Base-by-base conservation (phyloP, 2,113 vertebrate genomes). In the Meles meles region DNA sequence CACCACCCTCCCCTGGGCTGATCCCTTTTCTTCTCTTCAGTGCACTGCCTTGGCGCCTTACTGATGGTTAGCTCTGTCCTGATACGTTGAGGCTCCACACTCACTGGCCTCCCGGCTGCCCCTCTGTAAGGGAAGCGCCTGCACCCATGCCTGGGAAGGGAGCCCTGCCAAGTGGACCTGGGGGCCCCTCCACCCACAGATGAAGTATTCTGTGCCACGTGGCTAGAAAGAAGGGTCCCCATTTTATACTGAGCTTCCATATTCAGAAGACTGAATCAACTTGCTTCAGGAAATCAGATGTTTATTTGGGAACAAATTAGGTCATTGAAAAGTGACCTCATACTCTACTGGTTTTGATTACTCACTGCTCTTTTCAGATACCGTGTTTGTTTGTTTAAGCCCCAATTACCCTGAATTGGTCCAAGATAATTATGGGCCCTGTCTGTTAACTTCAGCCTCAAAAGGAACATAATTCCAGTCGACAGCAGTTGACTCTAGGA, bases 311-410 rank as follows among this genome's bases (percentile, higher is more conserved):
- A 93, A 17, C 74, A 91, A 37, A 42, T 79, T 7, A 59, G 39
- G 2, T 81, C 18, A 2, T 9, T 79, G 61, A 23, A 79, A 76
- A 88, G 34, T 47, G 14, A 65, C 81, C 23, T 55, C n/a, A n/a
- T 21, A 23, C 6, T 1, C 47, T 37, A 3, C 10, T 31, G 25
- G 37, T 69, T 95, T 47, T 20, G 49, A 31, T 91, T 52, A 74
- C 55, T 96, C 5, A 7, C 17, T 2, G 5, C 42, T 69, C 21
- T 93, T 57, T 71, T 63, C 52, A 67, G 31, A 52, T 14, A 44
- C 63, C 2, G 15, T 49, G 34, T 61, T 59, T 96, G n/a, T 77
- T 88, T 88, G 20, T 88, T 92, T 96, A 93, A 65, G 94, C 47
- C 37, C 34, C n/a, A 42, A 0, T 89, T 92, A 39, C n/a, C 83